Evolutionary conservation across 2,888 invertebrate species (phyloP).

Genomic region (Cantharis nigra): DNA sequence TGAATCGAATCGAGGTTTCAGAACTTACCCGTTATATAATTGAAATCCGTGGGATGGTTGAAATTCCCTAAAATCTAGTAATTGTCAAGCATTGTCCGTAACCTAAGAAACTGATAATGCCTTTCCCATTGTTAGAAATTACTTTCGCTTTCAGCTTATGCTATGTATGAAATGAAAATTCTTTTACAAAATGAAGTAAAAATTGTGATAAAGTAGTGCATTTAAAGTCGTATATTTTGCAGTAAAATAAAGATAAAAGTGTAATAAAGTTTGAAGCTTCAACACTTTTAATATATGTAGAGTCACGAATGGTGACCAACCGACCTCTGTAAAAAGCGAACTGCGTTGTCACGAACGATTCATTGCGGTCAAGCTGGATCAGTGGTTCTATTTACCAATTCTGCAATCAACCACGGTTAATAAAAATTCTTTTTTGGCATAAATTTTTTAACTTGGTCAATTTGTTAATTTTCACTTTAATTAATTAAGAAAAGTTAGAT

Average conservation of each 20-base stretch:
- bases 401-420: slow-evolving; percentile 28
- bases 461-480: background rate
- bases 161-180: background rate
- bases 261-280: slow-evolving; percentile 34
- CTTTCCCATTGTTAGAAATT: slow-evolving; percentile 33
- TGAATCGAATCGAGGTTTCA: slow-evolving; percentile 56
- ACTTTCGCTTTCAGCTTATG: slow-evolving; percentile 5
- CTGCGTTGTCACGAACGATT: slow-evolving; percentile 35
- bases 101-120: slow-evolving; percentile 37
- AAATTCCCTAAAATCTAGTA: slow-evolving; percentile 56
- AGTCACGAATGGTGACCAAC: slow-evolving; percentile 32
- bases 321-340: slow-evolving; percentile 29
- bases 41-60: slow-evolving; percentile 56
- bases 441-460: background rate
- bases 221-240: slow-evolving; percentile 14
- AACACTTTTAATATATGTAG: slow-evolving; percentile 37
- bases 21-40: slow-evolving; percentile 53
- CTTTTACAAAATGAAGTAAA: slow-evolving; percentile 1
- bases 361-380: slow-evolving; percentile 34
- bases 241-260: slow-evolving; percentile 32
- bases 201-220: slow-evolving; percentile 2
- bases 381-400: slow-evolving; percentile 16
- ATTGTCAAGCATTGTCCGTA: slow-evolving; percentile 51
- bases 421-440: slow-evolving; percentile 1
- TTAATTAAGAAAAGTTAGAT: background rate